A percentile compares a stretch with the other conserved stretches of the same genome.
Conservation (phyloP, 2,113 vertebrate species). For the Phoxinus phoxinus region DNA sequence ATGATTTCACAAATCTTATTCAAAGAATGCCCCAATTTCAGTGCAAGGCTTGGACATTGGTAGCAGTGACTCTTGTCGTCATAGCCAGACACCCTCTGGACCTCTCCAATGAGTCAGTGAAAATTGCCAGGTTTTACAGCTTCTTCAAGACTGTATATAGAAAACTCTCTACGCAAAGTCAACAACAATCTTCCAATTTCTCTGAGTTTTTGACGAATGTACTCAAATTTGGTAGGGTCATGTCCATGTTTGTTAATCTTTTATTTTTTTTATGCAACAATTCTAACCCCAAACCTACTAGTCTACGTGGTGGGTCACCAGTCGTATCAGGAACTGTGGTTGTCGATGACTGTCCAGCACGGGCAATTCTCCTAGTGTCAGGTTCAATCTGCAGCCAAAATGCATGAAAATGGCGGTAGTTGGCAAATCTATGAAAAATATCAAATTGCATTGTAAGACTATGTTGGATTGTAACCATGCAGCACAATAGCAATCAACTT, state of each 20-base stretch:
- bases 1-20: constrained; percentile 56
- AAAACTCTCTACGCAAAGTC: constrained; percentile 10
- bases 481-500: too few species aligned
- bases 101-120: constrained; percentile 33
- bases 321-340: too few species aligned
- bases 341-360: too few species aligned
- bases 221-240: constrained; percentile 48
- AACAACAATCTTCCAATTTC: constrained; percentile 10
- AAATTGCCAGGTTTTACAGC: constrained; percentile 52
- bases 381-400: too few species aligned
- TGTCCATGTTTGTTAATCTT: constrained; percentile 59
- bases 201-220: constrained; percentile 35
- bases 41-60: constrained; percentile 46
- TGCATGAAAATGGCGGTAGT: too few species aligned
- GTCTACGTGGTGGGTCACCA: too few species aligned
- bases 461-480: too few species aligned
- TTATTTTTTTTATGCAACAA: too few species aligned
- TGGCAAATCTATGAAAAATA: too few species aligned
- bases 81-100: constrained; percentile 48
- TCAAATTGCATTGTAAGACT: too few species aligned
- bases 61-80: constrained; percentile 39
- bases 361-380: too few species aligned
- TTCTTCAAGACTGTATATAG: constrained; percentile 46
- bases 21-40: constrained; percentile 44
- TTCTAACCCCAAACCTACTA: too few species aligned